Evolutionary conservation across 2,797 vertebrate genomes (phyloP).

Genomic region (Hyperoplus lanceolatus): DNA sequence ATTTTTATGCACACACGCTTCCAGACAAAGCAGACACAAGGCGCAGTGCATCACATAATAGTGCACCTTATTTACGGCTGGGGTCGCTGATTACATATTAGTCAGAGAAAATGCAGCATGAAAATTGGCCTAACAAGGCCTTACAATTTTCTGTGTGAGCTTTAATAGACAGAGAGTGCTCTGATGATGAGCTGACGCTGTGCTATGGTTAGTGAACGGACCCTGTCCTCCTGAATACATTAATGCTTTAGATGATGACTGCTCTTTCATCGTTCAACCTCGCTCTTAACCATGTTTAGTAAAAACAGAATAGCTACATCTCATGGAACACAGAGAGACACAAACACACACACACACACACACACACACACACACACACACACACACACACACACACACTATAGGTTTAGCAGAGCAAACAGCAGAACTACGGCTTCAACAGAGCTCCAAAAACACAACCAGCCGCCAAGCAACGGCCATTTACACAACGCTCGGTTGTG

Average conservation of each 20-base stretch:
- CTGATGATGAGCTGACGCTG: constrained; percentile 59
- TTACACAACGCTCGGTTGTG: constrained; percentile 55
- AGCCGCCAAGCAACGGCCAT: constrained; percentile 65
- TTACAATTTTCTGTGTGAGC: constrained; percentile 55
- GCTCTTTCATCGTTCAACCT: constrained; percentile 55
- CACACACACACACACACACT: constrained; percentile 31
- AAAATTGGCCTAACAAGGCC: constrained; percentile 71
- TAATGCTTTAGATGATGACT: constrained; percentile 49
- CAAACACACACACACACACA: constrained; percentile 19
- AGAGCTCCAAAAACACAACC: constrained; percentile 45
- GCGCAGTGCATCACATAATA: constrained; percentile 22
- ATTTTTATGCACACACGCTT: background rate
- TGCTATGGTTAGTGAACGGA: constrained; percentile 48
- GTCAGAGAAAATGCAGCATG: constrained; percentile 54
- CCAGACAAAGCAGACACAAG: background rate
- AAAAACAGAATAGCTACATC: constrained; percentile 39
- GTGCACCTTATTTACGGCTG: constrained; percentile 37
- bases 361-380: constrained; percentile 26
- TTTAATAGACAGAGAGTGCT: constrained; percentile 79
- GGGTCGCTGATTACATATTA: constrained; percentile 43
- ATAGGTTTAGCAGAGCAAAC: constrained; percentile 53
- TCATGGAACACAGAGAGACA: constrained; percentile 26
- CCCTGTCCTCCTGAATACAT: constrained; percentile 43
- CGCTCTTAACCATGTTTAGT: constrained; percentile 47
- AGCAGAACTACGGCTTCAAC: constrained; percentile 36